Percentiles rank a stretch among this genome's conserved stretches.
phyloP scores from a whole-genome alignment of 2,797 vertebrate genomes.

The Notamacropus eugenii region DNA sequence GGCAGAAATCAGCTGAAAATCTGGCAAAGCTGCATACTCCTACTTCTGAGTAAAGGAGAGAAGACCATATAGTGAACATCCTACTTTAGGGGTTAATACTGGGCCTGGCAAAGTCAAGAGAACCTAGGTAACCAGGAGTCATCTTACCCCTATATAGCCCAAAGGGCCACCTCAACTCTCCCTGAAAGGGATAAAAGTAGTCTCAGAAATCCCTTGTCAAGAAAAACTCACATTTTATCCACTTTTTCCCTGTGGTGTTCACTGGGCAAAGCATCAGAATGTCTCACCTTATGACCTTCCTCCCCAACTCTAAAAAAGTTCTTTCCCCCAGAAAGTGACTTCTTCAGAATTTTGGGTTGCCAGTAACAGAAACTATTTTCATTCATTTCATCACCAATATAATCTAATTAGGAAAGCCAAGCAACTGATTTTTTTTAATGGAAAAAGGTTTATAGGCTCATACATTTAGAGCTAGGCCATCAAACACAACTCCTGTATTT shows the following conservation, averaged over 20 bases:
- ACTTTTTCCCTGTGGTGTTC: neutral
- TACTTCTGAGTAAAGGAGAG: conserved; percentile 80
- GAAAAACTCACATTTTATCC: neutral
- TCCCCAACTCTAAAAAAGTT: neutral
- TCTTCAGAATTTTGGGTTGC: neutral
- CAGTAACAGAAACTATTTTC: neutral
- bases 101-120: neutral
- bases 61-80: neutral
- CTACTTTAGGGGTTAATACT: neutral
- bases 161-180: neutral
- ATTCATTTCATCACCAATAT: neutral
- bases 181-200: neutral
- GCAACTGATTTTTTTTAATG: neutral
- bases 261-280: neutral
- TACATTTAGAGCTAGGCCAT: neutral
- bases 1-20: conserved; percentile 80
- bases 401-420: neutral
- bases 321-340: neutral
- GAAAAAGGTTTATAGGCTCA: neutral
- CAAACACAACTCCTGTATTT: neutral
- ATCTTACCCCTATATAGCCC: rapidly evolving
- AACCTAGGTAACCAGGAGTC: neutral
- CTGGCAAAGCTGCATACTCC: conserved; percentile 87
- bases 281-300: neutral
- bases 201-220: neutral